Evolutionary conservation across 2,113 vertebrate genomes (phyloP).

Genomic region (Corvus cornix): DNA sequence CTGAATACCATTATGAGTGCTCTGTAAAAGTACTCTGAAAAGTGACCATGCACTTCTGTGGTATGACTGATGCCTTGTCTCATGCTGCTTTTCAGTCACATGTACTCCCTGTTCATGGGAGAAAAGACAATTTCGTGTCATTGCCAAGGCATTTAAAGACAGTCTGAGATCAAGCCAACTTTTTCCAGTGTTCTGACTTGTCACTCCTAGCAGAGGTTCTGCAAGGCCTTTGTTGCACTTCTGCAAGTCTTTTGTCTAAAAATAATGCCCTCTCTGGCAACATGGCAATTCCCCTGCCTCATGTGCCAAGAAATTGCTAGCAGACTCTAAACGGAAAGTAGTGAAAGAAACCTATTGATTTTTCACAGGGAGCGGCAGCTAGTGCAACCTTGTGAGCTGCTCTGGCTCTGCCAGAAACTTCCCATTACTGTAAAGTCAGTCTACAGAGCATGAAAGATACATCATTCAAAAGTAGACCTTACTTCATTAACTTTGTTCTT

Average conservation of each 20-base stretch:
- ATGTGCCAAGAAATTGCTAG: not conserved
- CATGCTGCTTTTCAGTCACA: not conserved
- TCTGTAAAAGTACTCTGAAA: not conserved
- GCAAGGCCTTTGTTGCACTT: not conserved
- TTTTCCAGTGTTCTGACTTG: not conserved
- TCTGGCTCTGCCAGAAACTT: not conserved
- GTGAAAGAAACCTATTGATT: conserved; percentile 8
- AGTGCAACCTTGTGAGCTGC: not conserved
- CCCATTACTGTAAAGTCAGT: not conserved
- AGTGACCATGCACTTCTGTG: not conserved
- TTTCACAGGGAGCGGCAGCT: not conserved
- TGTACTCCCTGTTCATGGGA: not conserved
- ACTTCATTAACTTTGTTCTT: not conserved
- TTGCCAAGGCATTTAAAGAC: not conserved
- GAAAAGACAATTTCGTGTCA: not conserved
- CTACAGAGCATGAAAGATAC: not conserved
- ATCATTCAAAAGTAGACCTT: not conserved
- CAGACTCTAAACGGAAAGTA: not conserved
- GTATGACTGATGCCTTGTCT: not conserved
- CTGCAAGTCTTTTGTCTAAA: conserved; percentile 13
- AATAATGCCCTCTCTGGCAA: not conserved
- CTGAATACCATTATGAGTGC: not conserved
- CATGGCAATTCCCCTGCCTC: not conserved
- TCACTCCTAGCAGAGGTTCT: not conserved
- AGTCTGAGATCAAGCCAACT: not conserved